Base-by-base conservation (phyloP, 2,113 vertebrate genomes). In the Microcebus tavaratra region DNA sequence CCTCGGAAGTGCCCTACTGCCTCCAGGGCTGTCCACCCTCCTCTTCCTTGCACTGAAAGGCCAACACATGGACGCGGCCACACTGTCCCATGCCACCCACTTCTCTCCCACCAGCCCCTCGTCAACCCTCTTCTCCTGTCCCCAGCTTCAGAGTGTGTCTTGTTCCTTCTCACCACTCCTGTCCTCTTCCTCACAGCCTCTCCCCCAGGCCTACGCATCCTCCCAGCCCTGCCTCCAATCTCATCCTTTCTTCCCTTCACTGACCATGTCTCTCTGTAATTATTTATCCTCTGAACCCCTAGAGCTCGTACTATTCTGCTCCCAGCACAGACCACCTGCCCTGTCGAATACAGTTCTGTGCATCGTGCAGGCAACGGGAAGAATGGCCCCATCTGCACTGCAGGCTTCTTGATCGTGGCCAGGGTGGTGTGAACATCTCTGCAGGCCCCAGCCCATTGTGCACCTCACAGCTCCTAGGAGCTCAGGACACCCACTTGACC, bases 1-100 rank as follows among this genome's bases (percentile, higher is more conserved):
- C 3, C 25, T 14, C 14, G 12, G 31, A 12, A 0, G 76, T 15
- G 55, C 63, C 29, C 55, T 10, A 4, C 14, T 1, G 18, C 31
- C 15, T n/a, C 68, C 57, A 8, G 31, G 20, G n/a, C 76, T 21
- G 14, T 8, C 76, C 42, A 5, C 21, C 29, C 39, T 53, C 27
- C 15, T 29, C 31, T 2, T n/a, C 21, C 21, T 1, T 20, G 31
- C 8, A 0, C 5, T 14, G 25, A 4, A 29, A 34, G 23, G 57
- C 73, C 9, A 57, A 12, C 2, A 0, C 18, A 0, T 4, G 5
- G 27, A 83, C 27, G 55, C 6, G 11, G 45, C 34, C 53, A 5
- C 0, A 0, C 8, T 6, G 50, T 57, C 25, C 12, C n/a, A 3
- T 0, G 55, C 53, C 6, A 1, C 39, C 18, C 55, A 21, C 55